Evolutionary conservation across 2,113 vertebrate species (phyloP).

Genomic region (Pedetes capensis): DNA sequence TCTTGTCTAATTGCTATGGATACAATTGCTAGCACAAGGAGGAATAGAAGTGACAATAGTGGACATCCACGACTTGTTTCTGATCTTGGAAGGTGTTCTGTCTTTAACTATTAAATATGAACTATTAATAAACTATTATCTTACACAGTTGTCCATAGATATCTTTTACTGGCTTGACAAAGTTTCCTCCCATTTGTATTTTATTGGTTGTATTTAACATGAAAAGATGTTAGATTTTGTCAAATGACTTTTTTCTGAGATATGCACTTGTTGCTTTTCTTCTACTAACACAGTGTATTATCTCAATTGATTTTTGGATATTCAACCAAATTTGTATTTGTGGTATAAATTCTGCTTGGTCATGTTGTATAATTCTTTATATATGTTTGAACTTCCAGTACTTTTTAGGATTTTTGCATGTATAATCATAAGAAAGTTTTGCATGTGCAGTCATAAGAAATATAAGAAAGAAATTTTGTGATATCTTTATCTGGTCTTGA

Average conservation of each 20-base stretch:
- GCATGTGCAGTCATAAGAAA: background rate
- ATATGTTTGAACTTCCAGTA: background rate
- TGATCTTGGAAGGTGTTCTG: background rate
- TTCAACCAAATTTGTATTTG: background rate
- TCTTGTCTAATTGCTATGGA: background rate
- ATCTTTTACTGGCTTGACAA: background rate
- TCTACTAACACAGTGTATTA: background rate
- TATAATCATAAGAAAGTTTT: no score
- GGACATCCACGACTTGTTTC: no score
- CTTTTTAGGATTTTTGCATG: no score
- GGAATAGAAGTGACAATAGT: no score
- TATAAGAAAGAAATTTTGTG: background rate
- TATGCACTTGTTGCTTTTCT: no score
- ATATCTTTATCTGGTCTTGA: background rate
- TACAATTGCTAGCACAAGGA: background rate
- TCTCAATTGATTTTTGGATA: background rate
- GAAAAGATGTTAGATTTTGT: background rate
- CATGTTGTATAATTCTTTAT: background rate
- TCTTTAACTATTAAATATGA: background rate
- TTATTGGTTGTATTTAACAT: background rate
- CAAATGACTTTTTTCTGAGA: background rate
- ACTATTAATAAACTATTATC: fast-evolving
- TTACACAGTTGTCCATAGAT: background rate
- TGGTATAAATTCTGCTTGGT: background rate
- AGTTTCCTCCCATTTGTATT: background rate